A percentile compares a stretch with the other conserved stretches of the same genome.
Evolutionary conservation across 1,140 invertebrate genomes (phyloP).

Genomic region (Ceratina calcarata): DNA sequence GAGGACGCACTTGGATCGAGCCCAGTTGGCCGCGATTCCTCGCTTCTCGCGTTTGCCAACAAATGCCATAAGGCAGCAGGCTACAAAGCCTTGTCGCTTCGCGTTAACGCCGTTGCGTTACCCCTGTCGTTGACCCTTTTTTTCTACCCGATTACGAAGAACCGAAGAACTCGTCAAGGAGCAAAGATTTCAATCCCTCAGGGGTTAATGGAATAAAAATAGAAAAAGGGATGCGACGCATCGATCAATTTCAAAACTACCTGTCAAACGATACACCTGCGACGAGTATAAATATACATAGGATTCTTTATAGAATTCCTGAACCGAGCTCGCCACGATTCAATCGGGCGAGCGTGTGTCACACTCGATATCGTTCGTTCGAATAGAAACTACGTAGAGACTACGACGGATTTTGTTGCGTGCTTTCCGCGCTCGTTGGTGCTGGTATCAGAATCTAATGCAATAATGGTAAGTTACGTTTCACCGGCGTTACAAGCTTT

Average conservation of each 20-base stretch:
- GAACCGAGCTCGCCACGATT: too few species aligned
- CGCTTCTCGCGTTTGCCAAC: conserved; percentile 62
- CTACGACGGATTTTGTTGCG: not conserved
- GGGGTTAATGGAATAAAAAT: conserved; percentile 9
- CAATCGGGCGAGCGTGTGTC: too few species aligned
- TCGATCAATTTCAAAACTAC: not conserved
- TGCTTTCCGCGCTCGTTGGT: not conserved
- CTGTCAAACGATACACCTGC: too few species aligned
- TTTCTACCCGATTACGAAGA: not conserved
- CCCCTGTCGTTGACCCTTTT: conserved; percentile 27
- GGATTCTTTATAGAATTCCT: too few species aligned
- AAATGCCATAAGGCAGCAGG: conserved; percentile 62
- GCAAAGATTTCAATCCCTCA: conserved; percentile 27
- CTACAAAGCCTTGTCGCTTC: conserved; percentile 45
- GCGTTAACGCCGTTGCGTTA: conserved; percentile 32
- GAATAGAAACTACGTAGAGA: not conserved
- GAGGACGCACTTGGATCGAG: conserved; percentile 71
- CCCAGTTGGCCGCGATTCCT: conserved; percentile 73
- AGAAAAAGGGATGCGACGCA: not conserved
- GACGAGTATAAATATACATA: too few species aligned
- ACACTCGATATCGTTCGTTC: not conserved
- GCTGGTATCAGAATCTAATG: conserved; percentile 8
- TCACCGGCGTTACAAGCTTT: not conserved
- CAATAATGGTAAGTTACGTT: conserved; percentile 27
- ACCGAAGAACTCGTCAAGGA: conserved; percentile 28